phyloP scores from a whole-genome alignment of 2,113 vertebrate genomes.

The Emydocephalus ijimae region DNA sequence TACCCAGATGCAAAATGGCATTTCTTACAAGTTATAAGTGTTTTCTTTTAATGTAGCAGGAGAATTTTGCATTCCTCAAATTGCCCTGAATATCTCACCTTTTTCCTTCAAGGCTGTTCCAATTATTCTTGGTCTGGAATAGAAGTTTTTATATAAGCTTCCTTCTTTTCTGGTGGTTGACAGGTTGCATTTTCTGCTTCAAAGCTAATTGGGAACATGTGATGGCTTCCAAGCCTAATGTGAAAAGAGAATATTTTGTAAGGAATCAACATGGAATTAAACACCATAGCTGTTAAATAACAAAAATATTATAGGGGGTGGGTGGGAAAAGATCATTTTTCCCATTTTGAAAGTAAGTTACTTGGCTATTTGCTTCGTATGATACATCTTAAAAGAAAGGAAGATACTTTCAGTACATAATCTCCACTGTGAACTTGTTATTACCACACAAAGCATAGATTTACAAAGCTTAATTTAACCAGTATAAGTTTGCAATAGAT shows the following conservation, averaged over 20 bases:
- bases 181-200: not conserved
- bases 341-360: not conserved
- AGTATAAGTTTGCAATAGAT: not conserved
- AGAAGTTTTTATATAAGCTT: not conserved
- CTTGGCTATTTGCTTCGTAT: not conserved
- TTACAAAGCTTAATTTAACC: not conserved
- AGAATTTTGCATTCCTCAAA: not conserved
- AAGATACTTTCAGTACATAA: not conserved
- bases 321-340: not conserved
- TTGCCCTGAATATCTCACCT: not conserved
- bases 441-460: not conserved
- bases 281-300: not conserved
- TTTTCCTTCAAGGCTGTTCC: not conserved
- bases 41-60: not conserved
- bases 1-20: not conserved
- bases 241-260: not conserved
- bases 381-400: constrained; percentile 17
- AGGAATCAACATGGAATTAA: not conserved
- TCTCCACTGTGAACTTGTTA: not conserved
- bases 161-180: fast-evolving
- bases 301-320: not conserved
- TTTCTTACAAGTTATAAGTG: not conserved
- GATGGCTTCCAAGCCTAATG: not conserved
- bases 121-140: not conserved
- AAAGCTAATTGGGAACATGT: not conserved